Evolutionary conservation across 2,113 vertebrate genomes (phyloP).

Genomic region (Poecile atricapillus): DNA sequence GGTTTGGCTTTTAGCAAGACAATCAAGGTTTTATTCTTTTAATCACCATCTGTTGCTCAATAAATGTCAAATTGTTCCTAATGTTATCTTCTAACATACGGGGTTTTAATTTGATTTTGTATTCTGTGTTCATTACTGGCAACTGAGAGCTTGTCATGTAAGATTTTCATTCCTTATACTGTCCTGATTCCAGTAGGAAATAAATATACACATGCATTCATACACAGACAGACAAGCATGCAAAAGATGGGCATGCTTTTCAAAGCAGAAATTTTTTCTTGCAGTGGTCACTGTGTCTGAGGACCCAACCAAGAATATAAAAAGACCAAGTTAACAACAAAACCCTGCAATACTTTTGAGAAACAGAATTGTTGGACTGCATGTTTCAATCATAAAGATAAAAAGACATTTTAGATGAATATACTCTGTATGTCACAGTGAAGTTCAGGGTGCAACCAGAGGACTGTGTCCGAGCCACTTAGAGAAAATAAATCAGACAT

Average conservation of each 20-base stretch:
- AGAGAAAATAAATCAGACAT: neutral
- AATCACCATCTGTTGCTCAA: slow-evolving; percentile 78
- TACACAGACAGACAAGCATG: neutral
- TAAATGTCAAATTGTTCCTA: slow-evolving; percentile 76
- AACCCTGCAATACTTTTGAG: slow-evolving; percentile 21
- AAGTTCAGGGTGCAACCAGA: neutral
- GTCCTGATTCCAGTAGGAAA: slow-evolving; percentile 50
- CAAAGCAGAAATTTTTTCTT: slow-evolving; percentile 43
- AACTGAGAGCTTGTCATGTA: slow-evolving; percentile 60
- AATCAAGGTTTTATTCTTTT: slow-evolving; percentile 75
- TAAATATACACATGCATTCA: neutral
- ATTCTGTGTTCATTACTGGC: slow-evolving; percentile 67
- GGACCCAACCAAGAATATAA: slow-evolving; percentile 25
- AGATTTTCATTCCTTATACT: slow-evolving; percentile 56
- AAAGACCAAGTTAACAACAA: neutral
- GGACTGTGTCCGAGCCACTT: neutral
- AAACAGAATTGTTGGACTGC: slow-evolving; percentile 1
- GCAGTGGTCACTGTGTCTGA: slow-evolving; percentile 7
- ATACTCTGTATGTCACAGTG: neutral
- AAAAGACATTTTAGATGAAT: neutral
- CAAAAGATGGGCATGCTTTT: neutral
- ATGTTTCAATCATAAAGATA: slow-evolving; percentile 18
- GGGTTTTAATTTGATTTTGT: slow-evolving; percentile 70
- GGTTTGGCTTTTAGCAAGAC: slow-evolving; percentile 62
- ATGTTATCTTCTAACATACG: slow-evolving; percentile 64